A percentile compares a stretch with the other conserved stretches of the same genome.
Conservation (phyloP, 1,140 invertebrate genomes). For the Cydia splendana region DNA sequence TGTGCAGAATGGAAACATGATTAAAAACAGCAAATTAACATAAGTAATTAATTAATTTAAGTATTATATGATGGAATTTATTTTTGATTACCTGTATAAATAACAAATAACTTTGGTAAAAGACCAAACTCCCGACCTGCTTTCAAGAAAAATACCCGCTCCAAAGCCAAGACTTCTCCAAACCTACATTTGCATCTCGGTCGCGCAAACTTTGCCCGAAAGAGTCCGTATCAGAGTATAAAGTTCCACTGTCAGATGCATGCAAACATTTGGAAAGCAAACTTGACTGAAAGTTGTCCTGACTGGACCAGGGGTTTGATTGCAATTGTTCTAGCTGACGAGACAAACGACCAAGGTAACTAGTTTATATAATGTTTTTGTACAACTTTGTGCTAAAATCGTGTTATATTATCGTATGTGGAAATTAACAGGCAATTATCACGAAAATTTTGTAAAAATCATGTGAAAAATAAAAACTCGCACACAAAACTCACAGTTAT, state of each 20-base stretch:
- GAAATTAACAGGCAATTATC: no score
- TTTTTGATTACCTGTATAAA: background rate
- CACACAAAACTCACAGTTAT: no score
- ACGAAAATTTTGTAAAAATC: no score
- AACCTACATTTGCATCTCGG: constrained; percentile 5
- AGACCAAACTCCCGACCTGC: background rate
- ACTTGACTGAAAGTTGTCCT: constrained; percentile 9
- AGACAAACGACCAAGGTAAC: background rate
- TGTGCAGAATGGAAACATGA: no score
- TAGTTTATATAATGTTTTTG: no score
- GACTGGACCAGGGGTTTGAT: background rate
- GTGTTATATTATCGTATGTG: no score
- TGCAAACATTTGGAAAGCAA: constrained; percentile 8
- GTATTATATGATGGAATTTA: no score
- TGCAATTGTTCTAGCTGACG: background rate
- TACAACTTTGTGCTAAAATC: no score
- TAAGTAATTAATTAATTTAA: no score
- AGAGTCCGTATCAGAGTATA: constrained; percentile 12
- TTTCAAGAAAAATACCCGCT: background rate
- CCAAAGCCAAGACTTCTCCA: background rate
- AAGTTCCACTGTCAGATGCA: constrained; percentile 8
- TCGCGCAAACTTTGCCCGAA: background rate
- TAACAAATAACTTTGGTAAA: background rate
- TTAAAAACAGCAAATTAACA: no score
- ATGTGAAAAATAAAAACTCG: no score